Conservation (phyloP, 2,888 invertebrate genomes). For the Coleophora deauratella region DNA sequence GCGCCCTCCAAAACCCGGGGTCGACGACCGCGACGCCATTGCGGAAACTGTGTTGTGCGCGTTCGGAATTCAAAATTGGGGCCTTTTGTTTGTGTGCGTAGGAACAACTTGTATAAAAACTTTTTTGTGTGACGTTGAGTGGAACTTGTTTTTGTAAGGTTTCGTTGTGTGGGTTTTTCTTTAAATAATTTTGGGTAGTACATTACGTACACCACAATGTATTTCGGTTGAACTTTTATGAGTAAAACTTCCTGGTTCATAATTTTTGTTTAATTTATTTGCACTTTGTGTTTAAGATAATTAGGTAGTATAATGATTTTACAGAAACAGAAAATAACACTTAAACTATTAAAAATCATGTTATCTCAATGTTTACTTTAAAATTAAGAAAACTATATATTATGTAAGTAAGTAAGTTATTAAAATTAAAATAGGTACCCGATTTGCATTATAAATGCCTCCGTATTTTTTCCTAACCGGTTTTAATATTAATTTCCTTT, state of each 20-base stretch:
- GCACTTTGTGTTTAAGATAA: too few species aligned
- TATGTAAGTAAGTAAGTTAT: too few species aligned
- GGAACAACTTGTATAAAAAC: constrained; percentile 7
- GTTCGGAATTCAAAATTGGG: constrained; percentile 69
- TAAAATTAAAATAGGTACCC: too few species aligned
- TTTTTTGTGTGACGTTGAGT: too few species aligned
- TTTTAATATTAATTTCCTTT: not conserved
- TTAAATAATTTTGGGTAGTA: constrained; percentile 18
- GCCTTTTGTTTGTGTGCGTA: constrained; percentile 50
- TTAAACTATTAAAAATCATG: too few species aligned
- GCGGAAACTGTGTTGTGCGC: constrained; percentile 69
- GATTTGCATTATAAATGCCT: too few species aligned
- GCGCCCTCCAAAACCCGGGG: constrained; percentile 67
- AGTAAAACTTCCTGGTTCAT: not conserved
- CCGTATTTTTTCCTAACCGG: not conserved
- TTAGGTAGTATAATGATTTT: too few species aligned
- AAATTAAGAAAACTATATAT: too few species aligned
- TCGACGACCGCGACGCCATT: constrained; percentile 60
- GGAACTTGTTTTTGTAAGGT: constrained; percentile 5
- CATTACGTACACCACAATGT: too few species aligned
- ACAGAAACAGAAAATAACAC: too few species aligned
- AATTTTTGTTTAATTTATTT: not conserved
- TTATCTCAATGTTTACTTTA: too few species aligned
- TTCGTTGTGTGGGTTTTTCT: constrained; percentile 17
- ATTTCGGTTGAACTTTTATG: constrained; percentile 5